phyloP scores from a whole-genome alignment of 2,113 vertebrate genomes.

The Nycticorax nycticorax region DNA sequence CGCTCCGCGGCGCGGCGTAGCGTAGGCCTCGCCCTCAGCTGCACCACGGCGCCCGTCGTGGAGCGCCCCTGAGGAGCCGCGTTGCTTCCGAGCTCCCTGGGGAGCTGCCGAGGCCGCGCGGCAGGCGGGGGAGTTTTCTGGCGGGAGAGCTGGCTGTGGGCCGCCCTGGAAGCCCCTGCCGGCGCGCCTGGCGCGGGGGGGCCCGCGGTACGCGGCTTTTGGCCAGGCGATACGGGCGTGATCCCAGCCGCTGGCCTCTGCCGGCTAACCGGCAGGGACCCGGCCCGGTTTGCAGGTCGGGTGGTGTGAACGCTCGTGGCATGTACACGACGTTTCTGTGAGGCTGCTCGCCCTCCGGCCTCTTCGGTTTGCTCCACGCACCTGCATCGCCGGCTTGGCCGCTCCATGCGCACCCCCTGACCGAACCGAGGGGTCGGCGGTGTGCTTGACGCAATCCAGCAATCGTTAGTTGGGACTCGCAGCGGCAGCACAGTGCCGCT shows the following conservation, averaged over 20 bases:
- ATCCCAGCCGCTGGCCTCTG: neutral
- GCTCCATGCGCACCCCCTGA: fast-evolving
- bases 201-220: fast-evolving
- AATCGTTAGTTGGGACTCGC: fast-evolving
- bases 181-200: too few species aligned
- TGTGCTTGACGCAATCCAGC: neutral
- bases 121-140: neutral
- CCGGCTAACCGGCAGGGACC: neutral
- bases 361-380: fast-evolving
- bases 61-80: too few species aligned
- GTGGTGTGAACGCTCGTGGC: fast-evolving
- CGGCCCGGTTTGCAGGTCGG: fast-evolving
- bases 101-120: neutral
- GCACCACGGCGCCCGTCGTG: neutral
- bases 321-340: fast-evolving
- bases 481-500: fast-evolving
- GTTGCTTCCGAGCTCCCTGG: fast-evolving
- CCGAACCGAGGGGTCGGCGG: fast-evolving
- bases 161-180: neutral
- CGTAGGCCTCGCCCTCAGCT: neutral
- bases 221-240: fast-evolving
- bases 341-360: fast-evolving
- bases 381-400: fast-evolving
- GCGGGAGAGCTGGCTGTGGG: too few species aligned
- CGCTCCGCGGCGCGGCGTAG: neutral